These are phyloP conservation scores for Bovichtus diacanthus DNA, from an alignment of 2,797 vertebrate species.

Conservation along the genomic window DNA sequence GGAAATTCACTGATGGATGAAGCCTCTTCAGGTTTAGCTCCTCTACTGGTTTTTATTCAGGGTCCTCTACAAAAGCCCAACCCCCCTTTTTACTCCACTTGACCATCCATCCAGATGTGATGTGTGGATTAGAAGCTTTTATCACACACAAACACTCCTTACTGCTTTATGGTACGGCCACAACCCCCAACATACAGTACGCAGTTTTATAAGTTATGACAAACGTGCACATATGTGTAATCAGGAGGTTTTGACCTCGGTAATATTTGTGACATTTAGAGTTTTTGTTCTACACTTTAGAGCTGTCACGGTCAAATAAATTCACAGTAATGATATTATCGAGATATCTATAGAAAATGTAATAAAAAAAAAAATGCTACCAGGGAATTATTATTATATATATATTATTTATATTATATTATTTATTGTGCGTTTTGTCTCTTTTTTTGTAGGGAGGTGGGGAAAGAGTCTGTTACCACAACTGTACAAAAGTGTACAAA, in stretches of 20 bases:
- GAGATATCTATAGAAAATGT: too few relatives aligned
- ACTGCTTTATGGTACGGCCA: conserved; percentile 21
- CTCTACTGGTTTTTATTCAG: conserved; percentile 60
- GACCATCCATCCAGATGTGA: conserved; percentile 76
- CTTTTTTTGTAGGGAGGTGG: too few relatives aligned
- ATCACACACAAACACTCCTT: conserved; percentile 56
- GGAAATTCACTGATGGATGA: conserved; percentile 59
- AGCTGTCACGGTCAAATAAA: too few relatives aligned
- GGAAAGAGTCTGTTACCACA: too few relatives aligned
- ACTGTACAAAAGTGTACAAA: too few relatives aligned
- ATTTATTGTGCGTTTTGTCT: too few relatives aligned
- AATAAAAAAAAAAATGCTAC: too few relatives aligned
- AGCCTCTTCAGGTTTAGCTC: conserved; percentile 56
- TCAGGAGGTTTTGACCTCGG: background rate
- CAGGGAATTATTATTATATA: too few relatives aligned
- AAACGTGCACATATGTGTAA: conserved; percentile 15
- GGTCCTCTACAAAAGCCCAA: conserved; percentile 40
- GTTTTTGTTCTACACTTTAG: background rate
- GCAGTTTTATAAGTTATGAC: conserved; percentile 34
- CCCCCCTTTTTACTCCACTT: conserved; percentile 52
- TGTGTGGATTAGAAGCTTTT: conserved; percentile 80
- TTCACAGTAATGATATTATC: too few relatives aligned
- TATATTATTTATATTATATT: too few relatives aligned
- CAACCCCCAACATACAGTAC: conserved; percentile 37
- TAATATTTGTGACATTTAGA: background rate